phyloP scores from a whole-genome alignment of 2,888 invertebrate species.

The Sinotaia quadrata region DNA sequence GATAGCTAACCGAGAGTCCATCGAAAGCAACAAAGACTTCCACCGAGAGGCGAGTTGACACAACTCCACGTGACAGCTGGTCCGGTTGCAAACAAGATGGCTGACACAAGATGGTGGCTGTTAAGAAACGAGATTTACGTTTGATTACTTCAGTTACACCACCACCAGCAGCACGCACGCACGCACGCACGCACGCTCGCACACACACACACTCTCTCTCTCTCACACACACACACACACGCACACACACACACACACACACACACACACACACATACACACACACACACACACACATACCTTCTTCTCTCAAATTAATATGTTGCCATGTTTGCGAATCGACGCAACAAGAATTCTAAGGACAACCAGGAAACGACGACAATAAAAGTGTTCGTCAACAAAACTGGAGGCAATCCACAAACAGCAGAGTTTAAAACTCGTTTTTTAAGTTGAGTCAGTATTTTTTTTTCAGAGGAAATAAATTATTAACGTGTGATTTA shows the following conservation, averaged over 20 bases:
- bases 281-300: conserved; percentile 11
- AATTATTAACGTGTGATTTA: too few species aligned
- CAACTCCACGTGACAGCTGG: conserved; percentile 9
- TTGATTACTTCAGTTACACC: background rate
- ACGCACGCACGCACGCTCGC: conserved; percentile 5
- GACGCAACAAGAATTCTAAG: too few species aligned
- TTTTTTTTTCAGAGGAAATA: too few species aligned
- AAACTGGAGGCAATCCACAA: too few species aligned
- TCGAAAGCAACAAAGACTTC: conserved; percentile 19
- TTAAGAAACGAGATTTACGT: conserved; percentile 19
- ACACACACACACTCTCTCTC: background rate
- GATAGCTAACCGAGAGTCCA: background rate
- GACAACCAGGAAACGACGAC: too few species aligned
- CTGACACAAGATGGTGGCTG: conserved; percentile 13
- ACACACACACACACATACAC: conserved; percentile 8
- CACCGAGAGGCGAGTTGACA: conserved; percentile 12
- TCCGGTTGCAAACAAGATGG: conserved; percentile 22
- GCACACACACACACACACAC: conserved; percentile 9
- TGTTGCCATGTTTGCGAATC: too few species aligned
- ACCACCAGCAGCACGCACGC: background rate
- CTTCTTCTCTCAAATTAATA: too few species aligned
- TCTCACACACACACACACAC: background rate
- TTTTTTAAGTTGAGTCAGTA: too few species aligned
- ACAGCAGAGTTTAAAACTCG: too few species aligned
- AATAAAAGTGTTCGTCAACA: too few species aligned